Evolutionary conservation across 1,140 invertebrate genomes (phyloP).

Genomic region (Nasonia vitripennis): DNA sequence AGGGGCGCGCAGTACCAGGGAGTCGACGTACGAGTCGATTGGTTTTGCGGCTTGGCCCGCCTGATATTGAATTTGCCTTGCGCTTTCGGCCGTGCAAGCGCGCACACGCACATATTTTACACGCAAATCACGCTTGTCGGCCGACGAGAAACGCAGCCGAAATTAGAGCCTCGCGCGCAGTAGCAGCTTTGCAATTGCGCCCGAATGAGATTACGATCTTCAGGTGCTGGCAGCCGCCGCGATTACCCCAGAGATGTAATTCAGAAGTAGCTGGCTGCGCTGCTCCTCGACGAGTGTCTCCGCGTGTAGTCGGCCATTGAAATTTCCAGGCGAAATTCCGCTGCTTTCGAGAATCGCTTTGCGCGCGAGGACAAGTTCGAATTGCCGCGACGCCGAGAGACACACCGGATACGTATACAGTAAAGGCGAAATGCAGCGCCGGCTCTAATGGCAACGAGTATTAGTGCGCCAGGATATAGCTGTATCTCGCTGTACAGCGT

Average conservation of each 20-base stretch:
- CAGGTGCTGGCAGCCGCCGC: not conserved
- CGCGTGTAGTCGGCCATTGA: constrained; percentile 1
- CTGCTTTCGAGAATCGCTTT: constrained; percentile 7
- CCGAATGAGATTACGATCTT: constrained; percentile 19
- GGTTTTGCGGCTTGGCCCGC: not conserved
- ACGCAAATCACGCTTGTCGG: not conserved
- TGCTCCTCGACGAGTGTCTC: not conserved
- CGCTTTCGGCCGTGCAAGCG: not conserved
- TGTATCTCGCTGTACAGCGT: not conserved
- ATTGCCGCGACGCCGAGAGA: not conserved
- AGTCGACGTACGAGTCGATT: constrained; percentile 8
- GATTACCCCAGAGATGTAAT: not conserved
- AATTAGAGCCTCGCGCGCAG: not conserved
- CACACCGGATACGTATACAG: not conserved
- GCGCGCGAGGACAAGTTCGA: not conserved
- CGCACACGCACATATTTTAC: not conserved
- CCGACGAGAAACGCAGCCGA: not conserved
- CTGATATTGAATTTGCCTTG: constrained; percentile 16
- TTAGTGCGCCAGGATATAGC: not conserved
- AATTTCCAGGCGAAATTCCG: constrained; percentile 3
- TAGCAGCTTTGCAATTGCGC: constrained; percentile 4
- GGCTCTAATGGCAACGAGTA: not conserved
- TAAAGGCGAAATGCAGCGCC: not conserved
- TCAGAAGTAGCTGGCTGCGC: not conserved
- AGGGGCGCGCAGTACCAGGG: not conserved